Percentiles rank a stretch among this genome's conserved stretches.
These are phyloP conservation scores for Anastrepha obliqua DNA, from an alignment of 1,140 invertebrate genomes.

Conservation along the genomic window DNA sequence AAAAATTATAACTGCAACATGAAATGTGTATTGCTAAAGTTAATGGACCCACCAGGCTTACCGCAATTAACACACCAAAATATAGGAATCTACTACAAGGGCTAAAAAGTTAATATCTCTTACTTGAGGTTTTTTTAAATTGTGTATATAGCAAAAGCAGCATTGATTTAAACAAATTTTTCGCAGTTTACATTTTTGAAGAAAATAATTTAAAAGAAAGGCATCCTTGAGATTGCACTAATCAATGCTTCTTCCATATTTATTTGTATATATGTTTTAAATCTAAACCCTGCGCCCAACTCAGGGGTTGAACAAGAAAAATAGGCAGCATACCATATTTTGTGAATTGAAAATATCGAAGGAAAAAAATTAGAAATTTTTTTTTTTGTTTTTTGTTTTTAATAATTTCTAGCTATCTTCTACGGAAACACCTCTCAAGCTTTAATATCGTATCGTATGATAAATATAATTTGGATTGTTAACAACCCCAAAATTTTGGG, in stretches of 20 bases:
- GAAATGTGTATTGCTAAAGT: slow-evolving; percentile 33
- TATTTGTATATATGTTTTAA: neutral
- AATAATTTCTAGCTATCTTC: too few species aligned
- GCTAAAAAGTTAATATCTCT: slow-evolving; percentile 72
- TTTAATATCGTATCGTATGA: too few species aligned
- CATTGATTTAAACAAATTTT: slow-evolving; percentile 54
- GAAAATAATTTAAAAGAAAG: neutral
- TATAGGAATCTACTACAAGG: slow-evolving; percentile 70
- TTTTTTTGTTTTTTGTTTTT: too few species aligned
- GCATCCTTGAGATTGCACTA: neutral
- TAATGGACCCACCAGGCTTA: slow-evolving; percentile 64
- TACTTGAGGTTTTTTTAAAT: slow-evolving; percentile 55
- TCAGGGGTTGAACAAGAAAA: too few species aligned
- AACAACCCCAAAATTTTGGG: too few species aligned
- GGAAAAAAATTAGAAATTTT: too few species aligned
- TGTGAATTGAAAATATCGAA: too few species aligned
- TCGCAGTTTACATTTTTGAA: neutral
- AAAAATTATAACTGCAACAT: slow-evolving; percentile 37
- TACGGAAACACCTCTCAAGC: too few species aligned
- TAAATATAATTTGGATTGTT: too few species aligned
- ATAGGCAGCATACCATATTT: too few species aligned
- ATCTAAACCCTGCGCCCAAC: neutral
- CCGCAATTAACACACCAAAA: slow-evolving; percentile 70
- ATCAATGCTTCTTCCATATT: slow-evolving; percentile 11
- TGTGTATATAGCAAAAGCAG: slow-evolving; percentile 45